Conservation (phyloP, 2,797 vertebrate genomes). For the Myiotriccus ornatus region DNA sequence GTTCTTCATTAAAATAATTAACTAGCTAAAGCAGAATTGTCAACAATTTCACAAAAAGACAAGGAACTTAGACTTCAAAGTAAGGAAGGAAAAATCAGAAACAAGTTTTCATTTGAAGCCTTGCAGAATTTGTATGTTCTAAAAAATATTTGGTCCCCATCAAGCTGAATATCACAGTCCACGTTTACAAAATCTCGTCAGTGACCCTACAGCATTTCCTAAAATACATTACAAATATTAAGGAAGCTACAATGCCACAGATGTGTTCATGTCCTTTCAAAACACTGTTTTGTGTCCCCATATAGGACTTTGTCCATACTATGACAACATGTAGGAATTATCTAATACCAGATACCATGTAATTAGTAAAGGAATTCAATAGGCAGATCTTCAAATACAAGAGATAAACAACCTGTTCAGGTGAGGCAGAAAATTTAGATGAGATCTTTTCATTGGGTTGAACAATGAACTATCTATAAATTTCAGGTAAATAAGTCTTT, state of each 20-base stretch:
- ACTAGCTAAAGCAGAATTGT: background rate
- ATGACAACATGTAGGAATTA: background rate
- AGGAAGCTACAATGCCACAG: background rate
- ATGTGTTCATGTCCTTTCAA: background rate
- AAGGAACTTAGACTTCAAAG: background rate
- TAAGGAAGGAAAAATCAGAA: background rate
- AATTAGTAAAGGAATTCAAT: background rate
- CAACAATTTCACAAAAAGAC: background rate
- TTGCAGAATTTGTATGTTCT: background rate
- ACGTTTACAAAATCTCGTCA: background rate
- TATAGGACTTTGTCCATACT: background rate
- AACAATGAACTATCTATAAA: background rate
- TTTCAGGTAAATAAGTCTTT: background rate
- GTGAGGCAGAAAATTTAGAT: background rate
- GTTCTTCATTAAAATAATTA: background rate
- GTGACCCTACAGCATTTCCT: background rate
- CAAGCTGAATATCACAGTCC: background rate
- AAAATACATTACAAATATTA: background rate
- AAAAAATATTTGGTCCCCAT: background rate
- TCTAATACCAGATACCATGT: background rate
- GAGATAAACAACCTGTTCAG: background rate
- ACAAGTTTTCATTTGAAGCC: background rate
- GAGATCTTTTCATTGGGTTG: background rate
- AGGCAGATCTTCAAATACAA: background rate
- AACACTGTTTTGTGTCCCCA: background rate